These are phyloP conservation scores for Mus musculus DNA, from an alignment of 2,113 vertebrate species.

Conservation along the genomic window GRCm39 chr1:158245501-158246000, in stretches of 20 bases:
- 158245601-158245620: slow-evolving; percentile 2
- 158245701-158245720: slow-evolving; percentile 36
- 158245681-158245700: not conserved
- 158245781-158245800: not conserved
- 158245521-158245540: slow-evolving; percentile 37
- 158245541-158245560: slow-evolving; percentile 15
- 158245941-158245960: not conserved
- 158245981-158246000: not conserved
- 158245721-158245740: slow-evolving; percentile 45
- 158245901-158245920: not conserved
- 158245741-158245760: not conserved
- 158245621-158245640: not conserved
- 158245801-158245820: not conserved
- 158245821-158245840: not conserved
- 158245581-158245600: not conserved
- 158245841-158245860: not conserved
- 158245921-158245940: not conserved
- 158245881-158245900: not conserved
- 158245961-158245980: not conserved
- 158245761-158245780: not conserved
- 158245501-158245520: not conserved
- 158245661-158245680: slow-evolving; percentile 11
- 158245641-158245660: slow-evolving; percentile 20
- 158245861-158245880: slow-evolving; percentile 33
- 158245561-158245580: not conserved